These are phyloP conservation scores for Origma solitaria DNA, from an alignment of 2,113 vertebrate genomes.

Conservation along the genomic window DNA sequence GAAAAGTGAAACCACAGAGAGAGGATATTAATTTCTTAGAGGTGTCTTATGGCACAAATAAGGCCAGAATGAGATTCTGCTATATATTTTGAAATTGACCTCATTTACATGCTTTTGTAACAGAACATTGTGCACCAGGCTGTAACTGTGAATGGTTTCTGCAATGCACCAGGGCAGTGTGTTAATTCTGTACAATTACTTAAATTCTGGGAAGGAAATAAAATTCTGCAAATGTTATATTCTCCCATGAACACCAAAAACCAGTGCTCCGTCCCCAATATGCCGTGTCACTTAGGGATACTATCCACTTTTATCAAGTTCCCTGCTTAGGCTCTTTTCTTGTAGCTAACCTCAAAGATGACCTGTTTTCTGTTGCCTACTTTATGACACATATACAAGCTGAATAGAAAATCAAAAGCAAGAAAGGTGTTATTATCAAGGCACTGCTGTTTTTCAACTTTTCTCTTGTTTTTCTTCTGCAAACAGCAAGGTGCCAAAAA, in stretches of 20 bases:
- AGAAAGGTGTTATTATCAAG: conserved; percentile 22
- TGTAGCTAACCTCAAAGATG: conserved; percentile 14
- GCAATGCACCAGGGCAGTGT: conserved; percentile 13
- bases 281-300: conserved; percentile 2
- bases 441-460: neutral
- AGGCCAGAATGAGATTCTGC: conserved; percentile 8
- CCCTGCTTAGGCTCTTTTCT: conserved; percentile 9
- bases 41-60: neutral
- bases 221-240: conserved; percentile 48
- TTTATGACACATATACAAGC: conserved; percentile 14
- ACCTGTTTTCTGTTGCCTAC: conserved; percentile 33
- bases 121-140: conserved; percentile 31
- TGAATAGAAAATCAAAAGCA: conserved; percentile 44
- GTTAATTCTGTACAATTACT: conserved; percentile 47
- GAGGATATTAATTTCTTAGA: conserved; percentile 18
- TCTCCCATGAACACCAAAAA: conserved; percentile 8
- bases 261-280: neutral
- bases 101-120: conserved; percentile 40
- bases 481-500: neutral
- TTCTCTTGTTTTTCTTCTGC: neutral
- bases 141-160: conserved; percentile 33
- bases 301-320: conserved; percentile 34
- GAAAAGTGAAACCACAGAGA: neutral
- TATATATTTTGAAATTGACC: conserved; percentile 18
- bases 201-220: conserved; percentile 58